These are phyloP conservation scores for Dipodomys merriami DNA, from an alignment of 2,113 vertebrate genomes.

Conservation along the genomic window DNA sequence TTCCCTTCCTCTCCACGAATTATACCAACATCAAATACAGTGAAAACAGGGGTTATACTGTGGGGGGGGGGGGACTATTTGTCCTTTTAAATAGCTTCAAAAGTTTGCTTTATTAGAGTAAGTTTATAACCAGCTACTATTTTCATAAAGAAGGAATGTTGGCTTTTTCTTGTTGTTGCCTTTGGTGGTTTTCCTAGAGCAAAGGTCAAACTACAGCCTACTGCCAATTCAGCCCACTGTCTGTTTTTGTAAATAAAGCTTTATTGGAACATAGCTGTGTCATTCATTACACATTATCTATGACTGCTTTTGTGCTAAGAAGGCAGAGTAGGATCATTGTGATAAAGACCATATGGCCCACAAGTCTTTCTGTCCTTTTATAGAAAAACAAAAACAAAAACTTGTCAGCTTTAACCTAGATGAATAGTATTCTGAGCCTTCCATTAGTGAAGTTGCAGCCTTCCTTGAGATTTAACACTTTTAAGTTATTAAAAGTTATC, in stretches of 20 bases:
- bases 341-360: neutral
- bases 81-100: constrained; percentile 47
- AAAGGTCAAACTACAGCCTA: neutral
- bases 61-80: neutral
- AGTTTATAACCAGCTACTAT: constrained; percentile 2
- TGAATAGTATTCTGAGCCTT: constrained; percentile 23
- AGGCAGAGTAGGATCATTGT: neutral
- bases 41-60: too few relatives aligned
- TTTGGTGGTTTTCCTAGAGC: constrained; percentile 4
- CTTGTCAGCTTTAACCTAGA: neutral
- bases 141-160: constrained; percentile 7
- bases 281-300: neutral
- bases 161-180: neutral
- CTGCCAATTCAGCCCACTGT: neutral
- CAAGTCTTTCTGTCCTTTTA: constrained; percentile 27
- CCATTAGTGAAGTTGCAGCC: neutral
- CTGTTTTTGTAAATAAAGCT: constrained; percentile 55
- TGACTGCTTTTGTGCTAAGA: neutral
- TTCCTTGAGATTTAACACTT: neutral
- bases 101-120: neutral
- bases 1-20: too few relatives aligned
- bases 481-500: neutral
- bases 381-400: neutral
- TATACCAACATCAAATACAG: too few relatives aligned
- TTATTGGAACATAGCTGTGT: constrained; percentile 38